These are phyloP conservation scores for Triplophysa rosa DNA, from an alignment of 2,113 vertebrate genomes.

Conservation along the genomic window DNA sequence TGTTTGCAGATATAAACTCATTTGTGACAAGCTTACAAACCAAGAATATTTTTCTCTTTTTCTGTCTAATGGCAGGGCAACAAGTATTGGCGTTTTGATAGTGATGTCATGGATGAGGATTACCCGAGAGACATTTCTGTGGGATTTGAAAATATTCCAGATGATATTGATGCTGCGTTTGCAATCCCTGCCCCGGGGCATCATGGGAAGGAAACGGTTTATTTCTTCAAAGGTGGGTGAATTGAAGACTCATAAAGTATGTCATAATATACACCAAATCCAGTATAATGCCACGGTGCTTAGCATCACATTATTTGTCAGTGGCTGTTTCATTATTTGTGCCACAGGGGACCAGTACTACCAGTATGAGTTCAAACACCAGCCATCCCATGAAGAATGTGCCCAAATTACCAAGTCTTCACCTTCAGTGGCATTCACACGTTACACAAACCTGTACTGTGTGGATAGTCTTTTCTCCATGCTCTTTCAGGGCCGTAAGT, in stretches of 20 bases:
- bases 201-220: constrained; percentile 81
- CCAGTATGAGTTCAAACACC: constrained; percentile 86
- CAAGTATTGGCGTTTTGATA: constrained; percentile 89
- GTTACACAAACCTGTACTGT: constrained; percentile 79
- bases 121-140: constrained; percentile 83
- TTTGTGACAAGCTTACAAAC: too few relatives aligned
- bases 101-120: constrained; percentile 76
- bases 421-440: constrained; percentile 78
- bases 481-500: constrained; percentile 74
- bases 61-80: constrained; percentile 69
- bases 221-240: constrained; percentile 92
- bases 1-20: background rate
- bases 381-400: constrained; percentile 85
- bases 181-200: constrained; percentile 82
- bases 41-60: background rate
- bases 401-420: constrained; percentile 70
- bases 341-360: constrained; percentile 81
- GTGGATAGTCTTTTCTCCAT: constrained; percentile 75
- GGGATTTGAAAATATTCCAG: constrained; percentile 83
- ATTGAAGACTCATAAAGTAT: too few relatives aligned
- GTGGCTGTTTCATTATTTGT: too few relatives aligned
- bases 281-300: background rate
- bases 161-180: constrained; percentile 80
- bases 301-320: background rate
- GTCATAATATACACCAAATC: background rate